Evolutionary conservation across 2,888 invertebrate genomes (phyloP), one percentile per base, ranked within the genome.

Genomic region (Synergus gifuensis): DNA sequence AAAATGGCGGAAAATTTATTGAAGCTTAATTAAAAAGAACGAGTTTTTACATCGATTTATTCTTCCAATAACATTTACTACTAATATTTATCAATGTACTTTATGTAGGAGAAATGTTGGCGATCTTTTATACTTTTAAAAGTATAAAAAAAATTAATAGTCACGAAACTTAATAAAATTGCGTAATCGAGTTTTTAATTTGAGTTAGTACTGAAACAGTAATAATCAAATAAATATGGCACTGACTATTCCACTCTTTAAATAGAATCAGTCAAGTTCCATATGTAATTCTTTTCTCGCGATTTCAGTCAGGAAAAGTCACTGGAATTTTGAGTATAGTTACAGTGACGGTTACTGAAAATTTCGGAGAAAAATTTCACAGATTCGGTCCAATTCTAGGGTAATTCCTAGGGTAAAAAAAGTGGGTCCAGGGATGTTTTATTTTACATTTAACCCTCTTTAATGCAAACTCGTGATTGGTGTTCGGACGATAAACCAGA

Each of bases 1-100:
- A 11, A 66, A 66, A 40, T 66, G 12, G 44, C 18, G 12, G 67
- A 46, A 67, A 67, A 18, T 46, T 42, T 46, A 67, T 76, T 60
- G 18, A 66, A 66, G 14, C 40, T 40, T 14, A 9, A 49, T 69
- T 69, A 22, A 69, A 69, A 69, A 28, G 16, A 54, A 54, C 8
- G 49, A 54, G n/a, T 54, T n/a, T n/a, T 16, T 54, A 54, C 7
- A n/a, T 54, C 49, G 49, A 54, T 54, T 54, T 54, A 7, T n/a
- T 54, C 8, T n/a, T 54, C 16, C 49, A 54, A 54, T 8, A 54
- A 54, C 8, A 54, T n/a, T n/a, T n/a, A 49, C 49, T 49, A 5
- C 16, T n/a, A 2, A n/a, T 49, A 14, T 4, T 28, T 28, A 49
- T 1, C 16, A n/a, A 54, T n/a, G 1, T n/a, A n/a, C n/a, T 54